Evolutionary conservation across 1,140 invertebrate species (phyloP), one percentile per base, ranked within the genome.

Genomic region (Phthorimaea operculella): DNA sequence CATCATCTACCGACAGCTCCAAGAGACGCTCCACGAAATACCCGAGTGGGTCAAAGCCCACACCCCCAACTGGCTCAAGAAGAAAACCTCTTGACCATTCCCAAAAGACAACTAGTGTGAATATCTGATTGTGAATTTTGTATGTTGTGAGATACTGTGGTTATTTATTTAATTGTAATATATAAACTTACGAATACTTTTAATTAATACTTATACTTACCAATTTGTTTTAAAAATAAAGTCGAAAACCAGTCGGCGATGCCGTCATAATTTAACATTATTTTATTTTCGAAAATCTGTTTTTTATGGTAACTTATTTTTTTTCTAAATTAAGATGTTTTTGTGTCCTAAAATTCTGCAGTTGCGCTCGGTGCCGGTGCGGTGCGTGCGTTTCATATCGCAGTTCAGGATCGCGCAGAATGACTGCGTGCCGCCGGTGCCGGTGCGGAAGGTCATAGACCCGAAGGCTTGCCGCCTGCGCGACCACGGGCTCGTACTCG

Each of bases 1-100:
- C 0, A 89, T 94, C 66, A 89, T 94, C 49, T 94, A 93, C 70
- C 87, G 92, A 54, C 91, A 92, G 70, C 66, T 94, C 33, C 88
- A 91, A 64, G 88, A 92, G 62, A 89, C 89, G 3, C 59, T 84
- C 34, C 53, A 64, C 47, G 72, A 79, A 68, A 69, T 81, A 51
- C 81, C 81, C 44, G 64, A 72, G 52, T 76, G 72, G 75, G 62
- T 74, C 33, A 64, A 58, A 39, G 70, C 59, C 49, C 63, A 83
- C 57, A 72, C 73, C 57, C 80, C 80, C 21, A 69, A 56, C 51
- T 83, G 80, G 80, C 70, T 83, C 36, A 83, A 77, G 61, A 82
- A 76, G 55, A 83, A 83, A 62, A 72, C 71, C 68, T 83, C 78
- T 73, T 83, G 80, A 83, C 72, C 70, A 59, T 67, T 64, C 61